A percentile compares a stretch with the other conserved stretches of the same genome.
These are phyloP conservation scores for Neoscelio sp. DNA, from an alignment of 2,888 invertebrate genomes.

Conservation along the genomic window DNA sequence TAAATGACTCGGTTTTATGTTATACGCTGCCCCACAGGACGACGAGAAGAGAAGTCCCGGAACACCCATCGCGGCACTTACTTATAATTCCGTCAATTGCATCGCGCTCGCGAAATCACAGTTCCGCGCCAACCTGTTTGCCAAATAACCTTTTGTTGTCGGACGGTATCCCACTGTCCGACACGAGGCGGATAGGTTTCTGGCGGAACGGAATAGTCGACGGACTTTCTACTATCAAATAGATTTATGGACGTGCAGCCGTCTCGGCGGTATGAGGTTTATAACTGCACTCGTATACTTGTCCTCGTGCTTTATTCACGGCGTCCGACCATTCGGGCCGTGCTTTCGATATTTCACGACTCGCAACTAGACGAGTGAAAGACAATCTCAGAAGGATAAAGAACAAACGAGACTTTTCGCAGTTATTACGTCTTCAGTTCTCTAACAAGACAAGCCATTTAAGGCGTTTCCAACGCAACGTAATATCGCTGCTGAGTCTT, in stretches of 20 bases:
- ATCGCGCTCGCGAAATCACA: conserved; percentile 38
- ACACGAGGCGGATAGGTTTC: conserved; percentile 75
- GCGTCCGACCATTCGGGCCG: neutral
- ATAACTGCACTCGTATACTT: conserved; percentile 35
- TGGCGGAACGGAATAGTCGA: conserved; percentile 78
- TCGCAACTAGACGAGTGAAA: conserved; percentile 34
- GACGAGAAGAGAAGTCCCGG: conserved; percentile 51
- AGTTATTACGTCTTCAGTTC: neutral
- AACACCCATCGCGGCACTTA: conserved; percentile 37
- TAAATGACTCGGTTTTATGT: conserved; percentile 81
- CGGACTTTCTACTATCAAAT: conserved; percentile 82
- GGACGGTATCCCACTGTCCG: conserved; percentile 17
- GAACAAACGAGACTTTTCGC: neutral
- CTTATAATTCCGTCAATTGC: neutral
- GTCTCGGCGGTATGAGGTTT: conserved; percentile 54
- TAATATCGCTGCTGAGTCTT: too few species aligned
- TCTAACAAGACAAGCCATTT: neutral
- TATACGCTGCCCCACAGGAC: conserved; percentile 79
- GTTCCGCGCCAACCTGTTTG: conserved; percentile 44
- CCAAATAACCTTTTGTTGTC: conserved; percentile 57
- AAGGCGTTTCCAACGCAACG: neutral
- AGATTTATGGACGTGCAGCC: conserved; percentile 81
- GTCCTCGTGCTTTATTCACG: conserved; percentile 27
- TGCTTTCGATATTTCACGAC: conserved; percentile 62
- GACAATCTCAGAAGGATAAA: conserved; percentile 44